phyloP scores from a whole-genome alignment of 2,797 vertebrate genomes.

The Chaenodraco wilsoni region DNA sequence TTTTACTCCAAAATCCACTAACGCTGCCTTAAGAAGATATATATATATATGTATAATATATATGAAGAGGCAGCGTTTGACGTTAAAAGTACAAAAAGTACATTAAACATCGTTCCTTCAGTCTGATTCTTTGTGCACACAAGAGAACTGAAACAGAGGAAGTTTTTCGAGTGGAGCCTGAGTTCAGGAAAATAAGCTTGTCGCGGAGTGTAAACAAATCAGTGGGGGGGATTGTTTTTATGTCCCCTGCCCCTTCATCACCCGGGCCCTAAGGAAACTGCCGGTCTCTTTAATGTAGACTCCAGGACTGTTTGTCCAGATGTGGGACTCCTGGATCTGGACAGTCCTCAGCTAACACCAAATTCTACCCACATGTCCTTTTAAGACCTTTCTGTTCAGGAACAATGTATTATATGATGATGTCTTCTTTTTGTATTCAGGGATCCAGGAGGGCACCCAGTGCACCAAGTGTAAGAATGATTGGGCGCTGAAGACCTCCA shows the following conservation, averaged over 20 bases:
- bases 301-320: slow-evolving; percentile 90
- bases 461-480: slow-evolving; percentile 98
- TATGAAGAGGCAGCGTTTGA: not conserved
- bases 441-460: slow-evolving; percentile 96
- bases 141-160: slow-evolving; percentile 24
- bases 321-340: slow-evolving; percentile 77
- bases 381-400: slow-evolving; percentile 23
- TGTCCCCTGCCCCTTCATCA: slow-evolving; percentile 82
- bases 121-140: slow-evolving; percentile 17
- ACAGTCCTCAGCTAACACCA: slow-evolving; percentile 42
- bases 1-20: slow-evolving; percentile 21
- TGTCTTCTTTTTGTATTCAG: slow-evolving; percentile 79
- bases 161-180: slow-evolving; percentile 58
- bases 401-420: slow-evolving; percentile 28
- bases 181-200: slow-evolving; percentile 87
- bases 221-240: slow-evolving; percentile 82
- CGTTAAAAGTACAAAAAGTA: not conserved
- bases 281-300: slow-evolving; percentile 87
- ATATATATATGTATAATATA: too few relatives aligned
- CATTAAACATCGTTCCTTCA: not conserved
- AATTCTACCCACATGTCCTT: slow-evolving; percentile 41
- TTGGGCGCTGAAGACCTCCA: slow-evolving; percentile 95
- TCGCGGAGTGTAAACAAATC: slow-evolving; percentile 84
- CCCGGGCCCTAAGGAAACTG: slow-evolving; percentile 79
- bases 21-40: not conserved